Evolutionary conservation across 2,888 invertebrate species (phyloP).

Genomic region (Ormyrus nitidulus): DNA sequence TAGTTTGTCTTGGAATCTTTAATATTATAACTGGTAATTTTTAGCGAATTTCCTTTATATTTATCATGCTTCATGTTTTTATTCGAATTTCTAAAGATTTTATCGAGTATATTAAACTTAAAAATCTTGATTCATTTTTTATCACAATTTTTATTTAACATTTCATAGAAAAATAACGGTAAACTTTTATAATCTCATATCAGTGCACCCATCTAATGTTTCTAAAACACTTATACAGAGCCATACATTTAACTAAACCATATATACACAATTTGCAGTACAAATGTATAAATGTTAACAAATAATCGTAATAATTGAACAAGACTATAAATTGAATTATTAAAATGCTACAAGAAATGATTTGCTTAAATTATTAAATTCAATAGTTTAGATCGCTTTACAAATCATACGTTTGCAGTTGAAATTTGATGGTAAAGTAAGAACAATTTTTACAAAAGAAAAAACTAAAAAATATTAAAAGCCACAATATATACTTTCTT

Average conservation of each 20-base stretch:
- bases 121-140: not conserved
- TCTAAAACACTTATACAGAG: constrained; percentile 11
- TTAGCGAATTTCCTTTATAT: no score
- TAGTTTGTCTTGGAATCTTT: no score
- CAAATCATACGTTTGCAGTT: no score
- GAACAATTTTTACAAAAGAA: no score
- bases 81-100: no score
- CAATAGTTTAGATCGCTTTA: not conserved
- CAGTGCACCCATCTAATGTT: constrained; percentile 13
- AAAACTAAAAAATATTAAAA: no score
- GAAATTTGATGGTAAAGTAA: no score
- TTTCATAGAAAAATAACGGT: constrained; percentile 43
- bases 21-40: no score
- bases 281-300: not conserved
- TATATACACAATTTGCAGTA: not conserved
- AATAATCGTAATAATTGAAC: not conserved
- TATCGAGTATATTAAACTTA: no score
- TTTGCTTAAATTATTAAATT: constrained; percentile 13
- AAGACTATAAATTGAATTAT: not conserved
- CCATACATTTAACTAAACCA: constrained; percentile 18
- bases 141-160: constrained; percentile 37
- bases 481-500: no score
- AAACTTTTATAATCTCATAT: constrained; percentile 33
- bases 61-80: no score
- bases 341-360: constrained; percentile 25